A percentile compares a stretch with the other conserved stretches of the same genome.
Conservation (phyloP, 1,140 invertebrate genomes). For the Cotesia chilonis region DNA sequence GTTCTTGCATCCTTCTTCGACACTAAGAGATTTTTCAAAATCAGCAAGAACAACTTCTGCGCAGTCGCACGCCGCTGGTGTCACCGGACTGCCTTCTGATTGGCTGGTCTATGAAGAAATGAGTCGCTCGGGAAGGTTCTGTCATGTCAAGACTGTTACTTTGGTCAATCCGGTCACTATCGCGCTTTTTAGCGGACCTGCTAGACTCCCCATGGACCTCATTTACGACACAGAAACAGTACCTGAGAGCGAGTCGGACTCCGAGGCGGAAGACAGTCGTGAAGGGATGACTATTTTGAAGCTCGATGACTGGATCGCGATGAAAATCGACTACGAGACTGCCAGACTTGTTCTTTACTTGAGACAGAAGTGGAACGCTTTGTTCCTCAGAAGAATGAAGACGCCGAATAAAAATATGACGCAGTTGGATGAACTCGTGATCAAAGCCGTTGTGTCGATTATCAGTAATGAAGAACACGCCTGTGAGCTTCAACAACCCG, state of each 20-base stretch:
- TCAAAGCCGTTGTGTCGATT: conserved; percentile 74
- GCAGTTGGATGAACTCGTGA: conserved; percentile 76
- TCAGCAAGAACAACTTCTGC: conserved; percentile 55
- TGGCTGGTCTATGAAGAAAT: conserved; percentile 90
- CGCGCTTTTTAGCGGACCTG: conserved; percentile 79
- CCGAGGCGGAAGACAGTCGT: conserved; percentile 71
- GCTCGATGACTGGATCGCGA: conserved; percentile 85
- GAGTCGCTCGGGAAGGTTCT: conserved; percentile 71
- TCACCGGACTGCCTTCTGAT: conserved; percentile 73
- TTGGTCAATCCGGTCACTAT: conserved; percentile 82
- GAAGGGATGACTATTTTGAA: conserved; percentile 71
- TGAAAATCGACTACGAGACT: conserved; percentile 74
- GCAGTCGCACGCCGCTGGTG: conserved; percentile 59
- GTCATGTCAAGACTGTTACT: conserved; percentile 79
- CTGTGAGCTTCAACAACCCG: conserved; percentile 76
- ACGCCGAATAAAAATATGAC: conserved; percentile 74
- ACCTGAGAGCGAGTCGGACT: conserved; percentile 69
- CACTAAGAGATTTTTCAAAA: conserved; percentile 68
- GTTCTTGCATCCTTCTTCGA: conserved; percentile 78
- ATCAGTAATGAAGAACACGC: conserved; percentile 78
- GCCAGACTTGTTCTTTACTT: conserved; percentile 76
- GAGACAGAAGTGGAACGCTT: conserved; percentile 80
- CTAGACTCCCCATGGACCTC: conserved; percentile 71
- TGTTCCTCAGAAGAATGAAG: conserved; percentile 78
- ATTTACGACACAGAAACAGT: conserved; percentile 66